Evolutionary conservation across 2,888 invertebrate genomes (phyloP).

Genomic region (Anodontia alba): DNA sequence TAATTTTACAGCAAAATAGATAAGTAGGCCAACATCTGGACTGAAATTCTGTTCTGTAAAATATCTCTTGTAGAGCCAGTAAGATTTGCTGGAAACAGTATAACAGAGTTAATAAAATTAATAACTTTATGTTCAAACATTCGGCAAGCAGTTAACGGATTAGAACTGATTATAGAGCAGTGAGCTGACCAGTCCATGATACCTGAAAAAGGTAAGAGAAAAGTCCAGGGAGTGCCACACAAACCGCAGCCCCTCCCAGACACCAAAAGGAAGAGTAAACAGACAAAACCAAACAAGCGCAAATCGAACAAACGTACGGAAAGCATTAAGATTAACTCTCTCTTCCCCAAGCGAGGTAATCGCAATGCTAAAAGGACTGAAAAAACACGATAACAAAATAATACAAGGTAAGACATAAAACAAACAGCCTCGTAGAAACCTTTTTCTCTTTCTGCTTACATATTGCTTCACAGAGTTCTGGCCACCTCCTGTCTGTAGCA

Average conservation of each 20-base stretch:
- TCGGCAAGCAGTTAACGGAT: constrained; percentile 52
- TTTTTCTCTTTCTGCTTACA: constrained; percentile 32
- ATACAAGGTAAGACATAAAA: no score
- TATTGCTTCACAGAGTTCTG: constrained; percentile 48
- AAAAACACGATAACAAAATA: no score
- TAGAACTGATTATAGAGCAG: constrained; percentile 40
- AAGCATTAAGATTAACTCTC: no score
- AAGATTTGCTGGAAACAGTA: constrained; percentile 29
- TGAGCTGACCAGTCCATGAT: constrained; percentile 40
- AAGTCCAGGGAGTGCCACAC: no score
- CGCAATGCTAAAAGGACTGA: no score
- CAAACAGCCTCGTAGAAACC: no score
- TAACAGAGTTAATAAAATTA: constrained; percentile 33
- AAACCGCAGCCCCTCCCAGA: no score
- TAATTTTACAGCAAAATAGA: constrained; percentile 32
- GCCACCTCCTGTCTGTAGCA: constrained; percentile 51
- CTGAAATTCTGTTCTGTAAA: constrained; percentile 42
- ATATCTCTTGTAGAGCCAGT: constrained; percentile 42
- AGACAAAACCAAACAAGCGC: no score
- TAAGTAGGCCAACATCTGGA: constrained; percentile 36
- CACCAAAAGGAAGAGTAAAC: no score
- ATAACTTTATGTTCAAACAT: constrained; percentile 55
- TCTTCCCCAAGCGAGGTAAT: no score
- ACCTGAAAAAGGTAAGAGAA: no score
- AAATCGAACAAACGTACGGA: no score